Base-by-base conservation (phyloP, 2,888 invertebrate species). In the Euzophera pinguis region DNA sequence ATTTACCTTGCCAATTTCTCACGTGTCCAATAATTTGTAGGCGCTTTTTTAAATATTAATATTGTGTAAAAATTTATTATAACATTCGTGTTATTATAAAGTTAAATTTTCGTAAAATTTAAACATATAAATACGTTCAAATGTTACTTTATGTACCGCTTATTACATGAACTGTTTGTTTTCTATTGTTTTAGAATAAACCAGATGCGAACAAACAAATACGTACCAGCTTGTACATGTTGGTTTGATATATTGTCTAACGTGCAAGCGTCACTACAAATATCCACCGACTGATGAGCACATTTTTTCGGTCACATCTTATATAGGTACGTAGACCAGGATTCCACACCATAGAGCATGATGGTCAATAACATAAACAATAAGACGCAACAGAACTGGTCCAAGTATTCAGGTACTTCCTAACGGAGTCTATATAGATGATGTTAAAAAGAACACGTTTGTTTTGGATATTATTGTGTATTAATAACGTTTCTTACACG, bases 181-280 rank as follows among this genome's bases (percentile, higher is more conserved):
- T 29, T 29, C 29, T 29, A 29, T 29, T 29, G 7, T 29, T 6
- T 13, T 13, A 13, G 13, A 13, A 16, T 16, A 37, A 47, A 17
- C n/a, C n/a, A n/a, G n/a, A n/a, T n/a, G n/a, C n/a, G n/a, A n/a
- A n/a, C n/a, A n/a, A n/a, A n/a, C n/a, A n/a, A 8, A n/a, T 41
- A 64, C 71, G 74, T 83, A 87, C 87, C 84, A 84, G 71, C 77
- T 87, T 87, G 72, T 78, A 84, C 87, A 87, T 87, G 52, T 62
- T 71, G 67, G 52, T 42, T 41, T 62, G 61, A 1, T 29, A 59
- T 61, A 58, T 61, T 64, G 70, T 69, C 65, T 58, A 39, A 60
- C 58, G 32, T 51, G 52, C 53, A 54, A 45, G 61, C 72, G 70
- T 69, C 66, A 67, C 70, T 66, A 69, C 67, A 71, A 66, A 61